Evolutionary conservation across 1,140 invertebrate species (phyloP).

Genomic region (Lepidurus packardi): DNA sequence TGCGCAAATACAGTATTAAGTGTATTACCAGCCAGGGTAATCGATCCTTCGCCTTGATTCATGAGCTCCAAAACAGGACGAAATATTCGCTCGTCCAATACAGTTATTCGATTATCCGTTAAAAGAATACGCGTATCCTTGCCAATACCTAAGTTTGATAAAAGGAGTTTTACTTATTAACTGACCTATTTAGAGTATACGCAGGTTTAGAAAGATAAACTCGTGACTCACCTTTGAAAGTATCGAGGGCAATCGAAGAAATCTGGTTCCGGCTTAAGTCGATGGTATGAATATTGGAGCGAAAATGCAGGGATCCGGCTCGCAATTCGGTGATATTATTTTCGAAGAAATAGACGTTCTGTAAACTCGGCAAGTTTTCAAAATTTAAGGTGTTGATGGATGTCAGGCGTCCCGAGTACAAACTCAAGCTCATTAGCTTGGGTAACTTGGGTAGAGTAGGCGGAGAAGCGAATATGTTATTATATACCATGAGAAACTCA

Average conservation of each 20-base stretch:
- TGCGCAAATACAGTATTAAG: too few species aligned
- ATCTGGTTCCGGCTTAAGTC: slow-evolving; percentile 24
- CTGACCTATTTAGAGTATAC: background rate
- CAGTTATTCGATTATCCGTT: background rate
- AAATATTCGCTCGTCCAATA: background rate
- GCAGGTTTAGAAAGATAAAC: background rate
- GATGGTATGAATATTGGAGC: slow-evolving; percentile 25
- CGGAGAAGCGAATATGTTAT: slow-evolving; percentile 22
- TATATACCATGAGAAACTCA: slow-evolving; percentile 23
- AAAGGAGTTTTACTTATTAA: background rate
- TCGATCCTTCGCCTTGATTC: slow-evolving; percentile 4
- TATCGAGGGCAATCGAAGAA: background rate
- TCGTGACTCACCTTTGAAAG: background rate
- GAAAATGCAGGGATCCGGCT: slow-evolving; percentile 20
- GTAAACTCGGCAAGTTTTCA: slow-evolving; percentile 23
- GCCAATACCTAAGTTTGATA: background rate
- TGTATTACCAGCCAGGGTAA: background rate
- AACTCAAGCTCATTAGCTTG: slow-evolving; percentile 24
- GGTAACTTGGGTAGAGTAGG: slow-evolving; percentile 26
- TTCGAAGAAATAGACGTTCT: slow-evolving; percentile 26
- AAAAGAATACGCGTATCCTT: slow-evolving; percentile 4
- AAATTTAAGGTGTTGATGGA: slow-evolving; percentile 23
- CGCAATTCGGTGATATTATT: slow-evolving; percentile 23
- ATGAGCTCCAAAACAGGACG: slow-evolving; percentile 9
- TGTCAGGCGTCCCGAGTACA: slow-evolving; percentile 16